A percentile compares a stretch with the other conserved stretches of the same genome.
These are phyloP conservation scores for Cnemophilus loriae DNA, from an alignment of 2,113 vertebrate genomes.

Conservation along the genomic window DNA sequence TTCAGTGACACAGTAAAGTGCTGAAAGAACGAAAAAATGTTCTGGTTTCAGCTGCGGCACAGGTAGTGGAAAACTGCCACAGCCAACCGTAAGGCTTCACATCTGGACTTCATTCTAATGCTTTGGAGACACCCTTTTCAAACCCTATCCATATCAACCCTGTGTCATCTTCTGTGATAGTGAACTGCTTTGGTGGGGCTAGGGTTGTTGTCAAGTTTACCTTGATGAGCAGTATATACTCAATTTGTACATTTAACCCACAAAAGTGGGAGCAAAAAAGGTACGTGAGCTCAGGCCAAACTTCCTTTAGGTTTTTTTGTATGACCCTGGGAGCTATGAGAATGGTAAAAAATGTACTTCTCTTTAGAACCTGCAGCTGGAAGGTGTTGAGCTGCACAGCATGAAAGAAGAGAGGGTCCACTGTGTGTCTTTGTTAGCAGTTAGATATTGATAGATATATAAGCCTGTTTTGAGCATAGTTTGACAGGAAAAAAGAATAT, in stretches of 20 bases:
- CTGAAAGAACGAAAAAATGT: background rate
- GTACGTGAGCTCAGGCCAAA: fast-evolving
- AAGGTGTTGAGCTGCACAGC: background rate
- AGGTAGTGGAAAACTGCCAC: background rate
- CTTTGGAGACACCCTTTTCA: background rate
- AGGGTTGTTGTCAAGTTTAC: background rate
- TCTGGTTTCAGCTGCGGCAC: background rate
- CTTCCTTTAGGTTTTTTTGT: background rate
- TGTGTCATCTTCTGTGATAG: background rate
- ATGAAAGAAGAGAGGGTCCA: background rate
- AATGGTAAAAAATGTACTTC: background rate
- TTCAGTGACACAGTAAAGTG: background rate
- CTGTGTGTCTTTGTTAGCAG: background rate
- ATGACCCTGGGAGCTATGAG: background rate
- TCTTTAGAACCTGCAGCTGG: background rate
- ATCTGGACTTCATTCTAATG: background rate
- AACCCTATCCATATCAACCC: background rate
- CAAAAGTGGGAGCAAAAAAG: background rate
- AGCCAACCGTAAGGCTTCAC: background rate
- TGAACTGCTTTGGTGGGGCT: background rate
- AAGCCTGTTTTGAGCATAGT: background rate
- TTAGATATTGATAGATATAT: background rate
- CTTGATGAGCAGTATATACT: background rate
- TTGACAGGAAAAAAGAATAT: background rate
- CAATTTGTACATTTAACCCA: background rate